phyloP scores from a whole-genome alignment of 2,797 vertebrate species.

The Epinephelus coioides region DNA sequence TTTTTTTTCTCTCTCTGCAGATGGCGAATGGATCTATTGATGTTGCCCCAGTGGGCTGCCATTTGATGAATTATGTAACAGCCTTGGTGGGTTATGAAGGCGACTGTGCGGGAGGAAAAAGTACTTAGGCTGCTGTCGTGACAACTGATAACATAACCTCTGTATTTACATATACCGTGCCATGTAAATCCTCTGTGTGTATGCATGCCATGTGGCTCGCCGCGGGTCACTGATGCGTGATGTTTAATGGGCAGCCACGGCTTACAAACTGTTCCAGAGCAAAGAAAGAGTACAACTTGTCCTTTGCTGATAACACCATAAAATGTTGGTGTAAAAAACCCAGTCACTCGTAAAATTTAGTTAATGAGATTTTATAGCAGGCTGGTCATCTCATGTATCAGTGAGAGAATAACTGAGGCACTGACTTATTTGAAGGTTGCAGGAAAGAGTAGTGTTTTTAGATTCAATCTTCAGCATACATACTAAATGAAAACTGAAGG shows the following conservation, averaged over 20 bases:
- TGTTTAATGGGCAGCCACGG: slow-evolving; percentile 58
- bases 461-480: slow-evolving; percentile 2
- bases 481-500: slow-evolving; percentile 5
- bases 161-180: slow-evolving; percentile 61
- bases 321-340: slow-evolving; percentile 33
- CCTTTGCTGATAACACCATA: slow-evolving; percentile 35
- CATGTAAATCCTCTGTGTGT: slow-evolving; percentile 53
- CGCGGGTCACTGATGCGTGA: slow-evolving; percentile 43
- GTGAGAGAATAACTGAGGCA: background rate
- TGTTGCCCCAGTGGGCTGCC: slow-evolving; percentile 61
- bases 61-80: slow-evolving; percentile 81
- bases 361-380: slow-evolving; percentile 42
- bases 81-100: slow-evolving; percentile 59
- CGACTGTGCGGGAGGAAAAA: slow-evolving; percentile 50
- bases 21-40: slow-evolving; percentile 68
- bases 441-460: background rate
- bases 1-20: slow-evolving; percentile 40
- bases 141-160: slow-evolving; percentile 69
- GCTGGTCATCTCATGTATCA: slow-evolving; percentile 15
- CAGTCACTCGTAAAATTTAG: slow-evolving; percentile 40
- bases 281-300: slow-evolving; percentile 20
- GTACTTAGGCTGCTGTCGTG: slow-evolving; percentile 60
- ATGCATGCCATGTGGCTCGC: slow-evolving; percentile 43
- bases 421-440: slow-evolving; percentile 16
- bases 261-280: slow-evolving; percentile 35